phyloP scores from a whole-genome alignment of 1,140 invertebrate species.

The Cyphomyrmex costatus region DNA sequence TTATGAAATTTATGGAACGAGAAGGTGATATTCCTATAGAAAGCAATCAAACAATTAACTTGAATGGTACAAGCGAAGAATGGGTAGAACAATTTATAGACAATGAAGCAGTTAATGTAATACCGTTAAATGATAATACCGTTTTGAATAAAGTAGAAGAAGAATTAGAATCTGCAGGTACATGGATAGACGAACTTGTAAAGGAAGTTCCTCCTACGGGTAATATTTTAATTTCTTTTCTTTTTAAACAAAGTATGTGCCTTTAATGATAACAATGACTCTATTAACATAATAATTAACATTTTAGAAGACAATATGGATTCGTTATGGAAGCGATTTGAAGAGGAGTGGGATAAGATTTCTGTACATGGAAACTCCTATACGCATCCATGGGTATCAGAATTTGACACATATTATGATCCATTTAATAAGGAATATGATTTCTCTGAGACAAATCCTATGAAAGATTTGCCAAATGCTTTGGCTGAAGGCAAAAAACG shows the following conservation, averaged over 20 bases:
- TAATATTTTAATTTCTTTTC: slow-evolving; percentile 29
- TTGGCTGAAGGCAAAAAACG: slow-evolving; percentile 95
- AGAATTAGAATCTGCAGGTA: slow-evolving; percentile 77
- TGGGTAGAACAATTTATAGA: slow-evolving; percentile 86
- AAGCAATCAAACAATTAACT: slow-evolving; percentile 79
- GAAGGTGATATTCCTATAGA: slow-evolving; percentile 89
- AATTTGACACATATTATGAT: slow-evolving; percentile 89
- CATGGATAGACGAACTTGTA: slow-evolving; percentile 83
- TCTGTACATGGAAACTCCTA: slow-evolving; percentile 85
- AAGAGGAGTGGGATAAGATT: slow-evolving; percentile 93
- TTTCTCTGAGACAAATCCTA: slow-evolving; percentile 95
- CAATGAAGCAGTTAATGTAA: slow-evolving; percentile 76
- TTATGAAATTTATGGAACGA: slow-evolving; percentile 95
- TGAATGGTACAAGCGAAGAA: slow-evolving; percentile 83
- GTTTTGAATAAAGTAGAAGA: slow-evolving; percentile 78
- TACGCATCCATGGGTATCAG: slow-evolving; percentile 90
- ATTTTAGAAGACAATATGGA: slow-evolving; percentile 86
- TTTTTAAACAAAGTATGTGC: not conserved
- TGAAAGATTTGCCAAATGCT: slow-evolving; percentile 93
- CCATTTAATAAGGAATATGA: slow-evolving; percentile 91
- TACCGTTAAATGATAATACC: slow-evolving; percentile 79
- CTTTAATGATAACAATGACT: not conserved
- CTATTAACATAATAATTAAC: not conserved
- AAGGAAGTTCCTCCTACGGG: slow-evolving; percentile 75
- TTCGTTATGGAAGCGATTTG: slow-evolving; percentile 92